Base-by-base conservation (phyloP, 2,888 invertebrate genomes). In the Acrobasis repandana region DNA sequence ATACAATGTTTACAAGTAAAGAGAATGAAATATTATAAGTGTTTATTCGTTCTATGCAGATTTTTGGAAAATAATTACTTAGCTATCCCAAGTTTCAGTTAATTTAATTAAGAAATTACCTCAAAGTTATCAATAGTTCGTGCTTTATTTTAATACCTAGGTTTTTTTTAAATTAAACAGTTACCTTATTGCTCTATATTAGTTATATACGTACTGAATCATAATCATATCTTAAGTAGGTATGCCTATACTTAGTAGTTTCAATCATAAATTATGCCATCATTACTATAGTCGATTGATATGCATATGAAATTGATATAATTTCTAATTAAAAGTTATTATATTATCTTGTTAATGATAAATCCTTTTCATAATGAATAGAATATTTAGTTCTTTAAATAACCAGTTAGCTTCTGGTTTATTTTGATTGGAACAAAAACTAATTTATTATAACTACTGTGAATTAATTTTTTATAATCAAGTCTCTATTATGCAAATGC, bases 371-470 rank as follows among this genome's bases (percentile, higher is more conserved):
- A 58, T 58, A 49, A 34, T 38, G n/a, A 14, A 57, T 43, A 43
- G 33, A 62, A 63, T 61, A 56, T 61, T 57, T 48, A 56, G 57
- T 62, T 54, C 62, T 64, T 61, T 56, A 15, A 64, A 64, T 58
- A 52, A 62, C 60, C 57, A 6, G 48, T 51, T 51, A 34, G 66
- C 66, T 67, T 61, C 66, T 67, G 66, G 63, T 68, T 61, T 61
- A 67, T 63, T 66, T 68, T 52, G 48, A 65, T 66, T 63, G 72
- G 70, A 70, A 70, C 59, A 62, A 9, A 75, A 79, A 78, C 76
- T 66, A 69, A 76, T 82, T 77, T 73, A 77, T 75, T 74, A 80
- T 81, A 77, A 77, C 77, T 77, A 75, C 67, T 67, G 67, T 68
- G 65, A 72, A 74, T 78, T 76, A 77, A 69, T 75, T 77, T 75